Evolutionary conservation across 1,140 invertebrate species (phyloP), one percentile per base, ranked within the genome.

Genomic region (Trissolcus basalis): DNA sequence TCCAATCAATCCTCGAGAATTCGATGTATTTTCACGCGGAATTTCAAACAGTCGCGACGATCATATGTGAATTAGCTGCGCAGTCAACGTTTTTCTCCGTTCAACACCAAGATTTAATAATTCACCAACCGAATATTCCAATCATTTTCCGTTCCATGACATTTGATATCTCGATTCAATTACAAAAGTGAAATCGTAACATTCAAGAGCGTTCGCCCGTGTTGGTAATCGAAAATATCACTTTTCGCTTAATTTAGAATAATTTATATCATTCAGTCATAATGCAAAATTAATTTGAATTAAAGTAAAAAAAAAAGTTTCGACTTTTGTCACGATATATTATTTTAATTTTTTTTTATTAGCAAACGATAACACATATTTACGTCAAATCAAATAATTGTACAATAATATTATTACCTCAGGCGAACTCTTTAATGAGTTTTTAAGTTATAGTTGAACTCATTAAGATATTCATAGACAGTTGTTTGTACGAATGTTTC

Each of bases 361-460:
- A 36, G 59, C 59, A 59, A 56, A 72, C 39, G 35, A 35, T 14
- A 19, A 27, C 19, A 6, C 19, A 12, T 44, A 64, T 72, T 59
- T 58, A 41, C 58, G 69, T 58, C 69, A 64, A 59, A 41, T 27
- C 32, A 2, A 14, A 36, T 47, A 56, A 71, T 63, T 58, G 59
- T 45, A 45, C 1, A 27, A 65, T 48, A 65, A 65, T 59, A 39
- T 47, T 58, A 71, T 64, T 59, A 72, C 64, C 58, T 64, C n/a
- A 1, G 9, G 2, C 13, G 14, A 55, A 63, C 59, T 71, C 53
- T 39, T 63, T 55, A 63, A 70, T 70, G 67, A 70, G 43, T 33
- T 70, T 70, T 70, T 70, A 70, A 70, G 61, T 56, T 50, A 68
- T 56, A 44, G 51, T 51, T 19, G 10, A 35, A 55, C 35, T 61